These are phyloP conservation scores for Drosophila lutescens DNA, from an alignment of 2,888 invertebrate genomes.

Conservation along the genomic window DNA sequence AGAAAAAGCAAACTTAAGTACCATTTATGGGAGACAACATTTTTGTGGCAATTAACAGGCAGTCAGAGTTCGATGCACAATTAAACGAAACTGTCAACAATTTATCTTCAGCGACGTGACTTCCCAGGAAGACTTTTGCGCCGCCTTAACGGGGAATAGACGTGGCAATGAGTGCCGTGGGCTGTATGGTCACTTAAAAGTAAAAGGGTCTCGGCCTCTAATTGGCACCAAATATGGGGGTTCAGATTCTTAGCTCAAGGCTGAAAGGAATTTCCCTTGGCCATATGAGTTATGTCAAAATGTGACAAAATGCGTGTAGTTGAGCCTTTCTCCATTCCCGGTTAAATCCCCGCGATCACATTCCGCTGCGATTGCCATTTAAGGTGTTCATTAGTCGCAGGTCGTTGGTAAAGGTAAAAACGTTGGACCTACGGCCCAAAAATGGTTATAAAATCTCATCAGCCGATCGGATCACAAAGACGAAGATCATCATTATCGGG, in stretches of 20 bases:
- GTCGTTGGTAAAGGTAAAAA: slow-evolving; percentile 42
- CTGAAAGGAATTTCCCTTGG: slow-evolving; percentile 48
- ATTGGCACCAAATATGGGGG: slow-evolving; percentile 80
- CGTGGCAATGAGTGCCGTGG: slow-evolving; percentile 26
- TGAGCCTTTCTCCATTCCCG: slow-evolving; percentile 44
- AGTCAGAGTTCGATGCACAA: slow-evolving; percentile 51
- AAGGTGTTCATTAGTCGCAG: slow-evolving; percentile 75
- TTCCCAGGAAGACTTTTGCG: slow-evolving; percentile 77
- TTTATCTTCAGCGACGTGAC: slow-evolving; percentile 74
- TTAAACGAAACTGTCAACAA: slow-evolving; percentile 80
- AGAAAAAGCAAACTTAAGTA: slow-evolving; percentile 24
- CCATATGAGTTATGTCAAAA: slow-evolving; percentile 76
- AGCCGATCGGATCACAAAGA: slow-evolving; percentile 63
- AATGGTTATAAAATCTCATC: slow-evolving; percentile 82
- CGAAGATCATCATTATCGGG: slow-evolving; percentile 47
- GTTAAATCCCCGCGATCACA: slow-evolving; percentile 52
- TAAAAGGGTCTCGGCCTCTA: slow-evolving; percentile 75
- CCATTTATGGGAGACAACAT: slow-evolving; percentile 61
- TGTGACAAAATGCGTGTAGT: slow-evolving; percentile 78
- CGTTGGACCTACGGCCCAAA: slow-evolving; percentile 62
- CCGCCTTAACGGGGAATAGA: slow-evolving; percentile 79
- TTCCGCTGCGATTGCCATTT: slow-evolving; percentile 56
- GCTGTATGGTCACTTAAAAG: slow-evolving; percentile 45
- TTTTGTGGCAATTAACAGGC: slow-evolving; percentile 75
- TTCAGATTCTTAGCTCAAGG: slow-evolving; percentile 34